Evolutionary conservation across 1,140 invertebrate genomes (phyloP).

Genomic region (Luehdorfia chinensis): DNA sequence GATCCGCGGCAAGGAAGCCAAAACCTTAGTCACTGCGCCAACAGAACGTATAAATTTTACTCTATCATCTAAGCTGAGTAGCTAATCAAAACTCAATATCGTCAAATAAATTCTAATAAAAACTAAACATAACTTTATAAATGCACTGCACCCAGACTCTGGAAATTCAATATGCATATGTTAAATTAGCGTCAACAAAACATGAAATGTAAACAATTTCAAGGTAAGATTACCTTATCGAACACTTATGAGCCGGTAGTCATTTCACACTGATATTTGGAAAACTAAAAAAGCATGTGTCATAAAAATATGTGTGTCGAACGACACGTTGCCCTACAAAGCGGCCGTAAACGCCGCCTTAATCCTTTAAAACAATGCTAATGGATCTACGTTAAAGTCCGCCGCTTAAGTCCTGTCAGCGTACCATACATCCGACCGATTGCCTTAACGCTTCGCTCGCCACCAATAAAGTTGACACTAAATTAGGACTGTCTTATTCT

Average conservation of each 20-base stretch:
- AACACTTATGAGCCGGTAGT: conserved; percentile 56
- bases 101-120: no score
- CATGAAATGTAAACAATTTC: conserved; percentile 26
- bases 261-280: conserved; percentile 62
- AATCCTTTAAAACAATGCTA: conserved; percentile 76
- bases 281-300: conserved; percentile 61
- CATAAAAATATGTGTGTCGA: conserved; percentile 69
- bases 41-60: no score
- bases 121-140: no score
- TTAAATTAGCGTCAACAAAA: no score
- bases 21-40: no score
- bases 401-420: conserved; percentile 70
- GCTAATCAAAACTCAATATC: no score
- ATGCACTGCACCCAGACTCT: no score
- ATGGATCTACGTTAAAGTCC: conserved; percentile 65
- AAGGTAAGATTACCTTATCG: conserved; percentile 43
- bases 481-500: conserved; percentile 64
- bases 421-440: conserved; percentile 54
- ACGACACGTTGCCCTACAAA: conserved; percentile 49
- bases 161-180: no score
- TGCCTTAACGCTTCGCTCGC: conserved; percentile 66
- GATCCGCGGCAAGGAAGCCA: no score
- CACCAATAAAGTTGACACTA: conserved; percentile 74
- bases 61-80: no score
- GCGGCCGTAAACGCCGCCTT: conserved; percentile 53